Percentiles rank a stretch among this genome's conserved stretches.
These are phyloP conservation scores for Atherix ibis DNA, from an alignment of 2,888 invertebrate species.

Conservation along the genomic window DNA sequence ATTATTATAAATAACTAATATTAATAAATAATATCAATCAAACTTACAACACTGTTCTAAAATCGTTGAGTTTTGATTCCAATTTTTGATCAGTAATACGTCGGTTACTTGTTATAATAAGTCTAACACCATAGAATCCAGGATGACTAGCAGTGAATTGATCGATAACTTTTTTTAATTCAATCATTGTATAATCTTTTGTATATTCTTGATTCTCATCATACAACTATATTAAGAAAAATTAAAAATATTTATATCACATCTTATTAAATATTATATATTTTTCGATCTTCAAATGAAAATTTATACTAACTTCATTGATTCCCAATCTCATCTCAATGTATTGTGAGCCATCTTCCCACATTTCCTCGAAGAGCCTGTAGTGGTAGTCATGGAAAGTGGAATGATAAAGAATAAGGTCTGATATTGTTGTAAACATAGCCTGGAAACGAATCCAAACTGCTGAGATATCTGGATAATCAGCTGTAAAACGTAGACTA, in stretches of 20 bases:
- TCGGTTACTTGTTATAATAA: too few relatives aligned
- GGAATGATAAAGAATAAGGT: slow-evolving; percentile 36
- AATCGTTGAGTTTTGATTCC: too few relatives aligned
- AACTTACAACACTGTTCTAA: too few relatives aligned
- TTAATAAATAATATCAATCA: too few relatives aligned
- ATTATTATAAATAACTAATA: too few relatives aligned
- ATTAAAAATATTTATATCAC: slow-evolving; percentile 1
- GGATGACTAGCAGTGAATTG: slow-evolving; percentile 38
- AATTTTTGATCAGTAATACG: too few relatives aligned
- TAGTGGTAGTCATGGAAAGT: slow-evolving; percentile 40
- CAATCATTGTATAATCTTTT: too few relatives aligned
- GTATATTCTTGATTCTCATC: slow-evolving; percentile 37
- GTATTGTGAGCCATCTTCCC: slow-evolving; percentile 45
- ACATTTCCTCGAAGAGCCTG: slow-evolving; percentile 38
- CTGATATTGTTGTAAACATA: slow-evolving; percentile 34
- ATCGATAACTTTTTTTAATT: slow-evolving; percentile 26
- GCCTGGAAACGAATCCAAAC: slow-evolving; percentile 39
- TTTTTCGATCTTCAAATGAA: too few relatives aligned
- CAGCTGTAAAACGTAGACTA: slow-evolving; percentile 22
- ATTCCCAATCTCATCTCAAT: too few relatives aligned
- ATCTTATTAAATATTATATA: neutral
- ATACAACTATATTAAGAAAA: too few relatives aligned
- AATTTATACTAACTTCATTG: too few relatives aligned
- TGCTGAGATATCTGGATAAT: slow-evolving; percentile 21
- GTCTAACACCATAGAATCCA: slow-evolving; percentile 41